These are phyloP conservation scores for Pteronura brasiliensis DNA, from an alignment of 2,113 vertebrate genomes.

Conservation along the genomic window DNA sequence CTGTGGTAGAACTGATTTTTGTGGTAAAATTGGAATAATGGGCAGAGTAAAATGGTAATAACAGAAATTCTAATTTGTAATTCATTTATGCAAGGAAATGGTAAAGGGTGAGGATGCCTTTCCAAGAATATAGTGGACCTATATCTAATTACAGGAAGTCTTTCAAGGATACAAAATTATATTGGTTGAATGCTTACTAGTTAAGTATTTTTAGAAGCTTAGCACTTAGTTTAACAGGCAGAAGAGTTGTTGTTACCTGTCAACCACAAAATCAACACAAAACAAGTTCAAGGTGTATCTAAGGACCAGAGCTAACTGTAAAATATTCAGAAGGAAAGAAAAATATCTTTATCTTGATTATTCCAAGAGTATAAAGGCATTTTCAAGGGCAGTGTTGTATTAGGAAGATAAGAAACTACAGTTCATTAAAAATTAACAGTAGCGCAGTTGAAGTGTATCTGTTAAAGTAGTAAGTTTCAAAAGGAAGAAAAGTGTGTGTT, in stretches of 20 bases:
- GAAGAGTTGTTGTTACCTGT: too few relatives aligned
- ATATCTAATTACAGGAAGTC: background rate
- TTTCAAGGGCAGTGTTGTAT: slow-evolving; percentile 10
- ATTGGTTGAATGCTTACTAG: background rate
- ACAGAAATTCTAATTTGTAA: background rate
- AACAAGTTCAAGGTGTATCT: background rate
- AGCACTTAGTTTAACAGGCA: background rate
- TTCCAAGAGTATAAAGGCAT: background rate
- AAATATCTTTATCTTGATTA: background rate
- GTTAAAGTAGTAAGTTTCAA: slow-evolving; percentile 31
- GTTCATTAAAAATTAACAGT: slow-evolving; percentile 45
- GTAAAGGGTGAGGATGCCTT: background rate
- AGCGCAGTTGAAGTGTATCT: slow-evolving; percentile 18
- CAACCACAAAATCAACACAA: slow-evolving; percentile 17
- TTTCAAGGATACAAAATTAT: background rate
- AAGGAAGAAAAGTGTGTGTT: slow-evolving; percentile 1
- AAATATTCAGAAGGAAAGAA: slow-evolving; percentile 25
- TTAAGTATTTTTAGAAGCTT: slow-evolving; percentile 37
- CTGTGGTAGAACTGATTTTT: background rate
- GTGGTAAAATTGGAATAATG: background rate
- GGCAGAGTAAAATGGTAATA: background rate
- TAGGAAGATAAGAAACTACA: slow-evolving; percentile 31
- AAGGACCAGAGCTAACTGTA: background rate
- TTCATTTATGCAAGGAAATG: background rate
- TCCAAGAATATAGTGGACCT: background rate